Evolutionary conservation across 2,113 vertebrate genomes (phyloP).

Genomic region (Lycaon pictus): DNA sequence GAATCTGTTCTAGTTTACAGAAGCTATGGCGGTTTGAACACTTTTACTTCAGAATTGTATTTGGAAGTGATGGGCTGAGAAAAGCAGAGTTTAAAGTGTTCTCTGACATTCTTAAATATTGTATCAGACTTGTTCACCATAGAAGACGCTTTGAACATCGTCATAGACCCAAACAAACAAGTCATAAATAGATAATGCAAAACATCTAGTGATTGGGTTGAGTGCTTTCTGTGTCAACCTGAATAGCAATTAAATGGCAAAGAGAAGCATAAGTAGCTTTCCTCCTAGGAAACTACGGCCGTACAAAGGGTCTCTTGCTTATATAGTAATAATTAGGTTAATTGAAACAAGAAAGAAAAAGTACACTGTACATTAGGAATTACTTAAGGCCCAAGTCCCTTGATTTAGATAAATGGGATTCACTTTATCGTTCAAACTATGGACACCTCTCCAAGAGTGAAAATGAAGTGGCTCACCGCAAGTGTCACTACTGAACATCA

Average conservation of each 20-base stretch:
- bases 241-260: neutral
- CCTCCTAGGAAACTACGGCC: neutral
- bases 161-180: constrained; percentile 33
- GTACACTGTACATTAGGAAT: neutral
- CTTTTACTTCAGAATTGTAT: constrained; percentile 39
- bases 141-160: constrained; percentile 56
- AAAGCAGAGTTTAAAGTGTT: constrained; percentile 46
- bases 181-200: constrained; percentile 25
- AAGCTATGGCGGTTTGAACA: neutral
- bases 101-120: constrained; percentile 37
- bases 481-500: neutral
- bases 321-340: neutral
- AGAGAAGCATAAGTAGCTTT: neutral
- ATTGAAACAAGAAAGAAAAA: constrained; percentile 2
- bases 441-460: neutral
- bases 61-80: constrained; percentile 45
- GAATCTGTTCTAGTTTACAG: constrained; percentile 42
- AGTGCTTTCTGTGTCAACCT: neutral
- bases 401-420: neutral
- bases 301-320: neutral
- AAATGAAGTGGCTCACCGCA: constrained; percentile 42
- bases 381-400: neutral
- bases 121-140: constrained; percentile 43
- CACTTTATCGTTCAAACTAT: neutral
- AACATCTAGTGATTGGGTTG: neutral